phyloP scores from a whole-genome alignment of 1,140 invertebrate genomes.

The Holcopasites calliopsidis region DNA sequence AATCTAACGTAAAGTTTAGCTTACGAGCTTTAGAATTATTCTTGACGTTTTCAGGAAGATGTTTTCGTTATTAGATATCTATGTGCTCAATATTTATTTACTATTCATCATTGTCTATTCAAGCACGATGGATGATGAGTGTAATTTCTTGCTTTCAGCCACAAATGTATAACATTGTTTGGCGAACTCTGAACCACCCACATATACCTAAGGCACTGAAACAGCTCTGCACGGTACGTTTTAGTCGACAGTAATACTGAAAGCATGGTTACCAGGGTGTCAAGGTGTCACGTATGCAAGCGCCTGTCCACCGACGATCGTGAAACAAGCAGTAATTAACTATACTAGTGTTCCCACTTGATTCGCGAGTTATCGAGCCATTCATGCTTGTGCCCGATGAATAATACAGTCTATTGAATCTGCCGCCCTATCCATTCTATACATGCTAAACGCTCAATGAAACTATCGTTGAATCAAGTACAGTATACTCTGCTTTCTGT shows the following conservation, averaged over 20 bases:
- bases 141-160: background rate
- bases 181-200: background rate
- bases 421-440: background rate
- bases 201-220: background rate
- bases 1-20: background rate
- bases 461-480: background rate
- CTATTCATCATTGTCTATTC: too few species aligned
- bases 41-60: too few species aligned
- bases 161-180: background rate
- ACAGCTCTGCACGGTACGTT: background rate
- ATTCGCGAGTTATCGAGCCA: constrained; percentile 4
- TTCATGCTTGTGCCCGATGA: background rate
- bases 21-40: too few species aligned
- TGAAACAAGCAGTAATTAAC: constrained; percentile 47
- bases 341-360: constrained; percentile 6
- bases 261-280: background rate
- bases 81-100: too few species aligned
- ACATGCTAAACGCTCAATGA: background rate
- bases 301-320: constrained; percentile 12
- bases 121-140: too few species aligned
- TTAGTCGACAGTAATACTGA: background rate
- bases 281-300: constrained; percentile 24
- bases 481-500: too few species aligned
- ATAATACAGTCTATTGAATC: constrained; percentile 23
- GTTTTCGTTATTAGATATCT: too few species aligned